A percentile compares a stretch with the other conserved stretches of the same genome.
Conservation (phyloP, 1,140 invertebrate species). For the Mylabris phalerata region DNA sequence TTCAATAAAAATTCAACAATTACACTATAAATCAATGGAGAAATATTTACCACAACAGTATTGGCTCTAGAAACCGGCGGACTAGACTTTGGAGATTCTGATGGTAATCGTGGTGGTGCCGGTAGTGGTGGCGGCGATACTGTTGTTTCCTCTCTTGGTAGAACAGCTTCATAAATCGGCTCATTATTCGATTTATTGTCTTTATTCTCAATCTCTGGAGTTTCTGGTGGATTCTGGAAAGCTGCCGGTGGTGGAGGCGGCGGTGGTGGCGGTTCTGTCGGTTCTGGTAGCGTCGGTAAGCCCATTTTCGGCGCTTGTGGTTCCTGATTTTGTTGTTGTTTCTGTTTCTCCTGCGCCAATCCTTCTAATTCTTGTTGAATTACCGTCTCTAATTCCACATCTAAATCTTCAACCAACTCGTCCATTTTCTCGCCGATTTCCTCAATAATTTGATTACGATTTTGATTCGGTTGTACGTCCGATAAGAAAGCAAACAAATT, state of each 20-base stretch:
- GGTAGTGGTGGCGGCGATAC: conserved; percentile 51
- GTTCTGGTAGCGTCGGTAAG: conserved; percentile 62
- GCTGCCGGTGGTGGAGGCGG: conserved; percentile 46
- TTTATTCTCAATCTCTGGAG: conserved; percentile 39
- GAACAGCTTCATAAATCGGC: conserved; percentile 78
- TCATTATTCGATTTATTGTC: conserved; percentile 47
- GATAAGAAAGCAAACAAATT: conserved; percentile 90
- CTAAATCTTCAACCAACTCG: conserved; percentile 69
- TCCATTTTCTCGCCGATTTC: conserved; percentile 81
- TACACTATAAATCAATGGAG: neutral
- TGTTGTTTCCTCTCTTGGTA: conserved; percentile 56
- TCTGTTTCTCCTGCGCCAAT: conserved; percentile 38
- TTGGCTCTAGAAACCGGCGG: conserved; percentile 36
- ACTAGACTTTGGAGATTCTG: conserved; percentile 43
- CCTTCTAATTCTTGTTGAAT: conserved; percentile 52
- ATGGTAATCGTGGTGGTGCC: conserved; percentile 42
- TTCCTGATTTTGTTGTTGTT: conserved; percentile 32
- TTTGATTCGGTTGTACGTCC: conserved; percentile 60
- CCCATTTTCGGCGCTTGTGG: conserved; percentile 40
- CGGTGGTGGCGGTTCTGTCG: conserved; percentile 64
- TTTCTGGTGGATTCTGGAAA: conserved; percentile 34
- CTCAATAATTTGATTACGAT: conserved; percentile 58
- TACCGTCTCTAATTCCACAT: conserved; percentile 60
- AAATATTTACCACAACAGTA: conserved; percentile 31
- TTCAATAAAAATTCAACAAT: neutral